Conservation (phyloP, 1,140 invertebrate species). For the Euura lappo region DNA sequence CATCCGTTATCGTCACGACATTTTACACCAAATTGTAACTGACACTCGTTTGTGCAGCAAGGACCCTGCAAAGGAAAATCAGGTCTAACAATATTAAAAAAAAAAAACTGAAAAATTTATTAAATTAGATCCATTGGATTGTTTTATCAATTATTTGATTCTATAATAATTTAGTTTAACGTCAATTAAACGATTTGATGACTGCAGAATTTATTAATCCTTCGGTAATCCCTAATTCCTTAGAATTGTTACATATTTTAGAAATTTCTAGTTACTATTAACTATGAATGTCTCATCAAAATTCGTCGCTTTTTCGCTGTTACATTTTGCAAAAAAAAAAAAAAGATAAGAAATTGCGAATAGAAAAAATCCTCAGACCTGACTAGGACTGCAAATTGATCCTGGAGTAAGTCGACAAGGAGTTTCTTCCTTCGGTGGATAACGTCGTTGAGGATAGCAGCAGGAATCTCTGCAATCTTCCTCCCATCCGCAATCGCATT, state of each 20-base stretch:
- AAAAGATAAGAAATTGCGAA: neutral
- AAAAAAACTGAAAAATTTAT: too few species aligned
- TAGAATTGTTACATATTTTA: too few species aligned
- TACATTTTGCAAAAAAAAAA: neutral
- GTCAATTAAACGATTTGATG: too few species aligned
- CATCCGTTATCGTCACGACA: conserved; percentile 96
- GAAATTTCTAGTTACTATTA: too few species aligned
- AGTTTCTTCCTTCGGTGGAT: conserved; percentile 75
- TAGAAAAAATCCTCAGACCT: conserved; percentile 62
- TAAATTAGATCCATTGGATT: too few species aligned
- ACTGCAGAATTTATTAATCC: too few species aligned
- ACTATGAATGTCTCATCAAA: too few species aligned
- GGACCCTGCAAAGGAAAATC: conserved; percentile 73
- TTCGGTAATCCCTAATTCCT: too few species aligned
- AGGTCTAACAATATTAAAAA: too few species aligned
- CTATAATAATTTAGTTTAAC: too few species aligned
- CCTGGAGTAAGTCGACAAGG: conserved; percentile 84
- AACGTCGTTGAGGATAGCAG: conserved; percentile 88
- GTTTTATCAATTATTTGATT: too few species aligned
- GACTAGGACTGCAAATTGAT: conserved; percentile 81
- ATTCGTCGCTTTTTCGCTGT: too few species aligned
- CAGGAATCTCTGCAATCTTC: conserved; percentile 93
- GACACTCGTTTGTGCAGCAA: conserved; percentile 91
- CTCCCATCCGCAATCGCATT: conserved; percentile 99
- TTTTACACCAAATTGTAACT: conserved; percentile 83